phyloP scores from a whole-genome alignment of 2,797 vertebrate genomes.

The Catostomus latipinnis region DNA sequence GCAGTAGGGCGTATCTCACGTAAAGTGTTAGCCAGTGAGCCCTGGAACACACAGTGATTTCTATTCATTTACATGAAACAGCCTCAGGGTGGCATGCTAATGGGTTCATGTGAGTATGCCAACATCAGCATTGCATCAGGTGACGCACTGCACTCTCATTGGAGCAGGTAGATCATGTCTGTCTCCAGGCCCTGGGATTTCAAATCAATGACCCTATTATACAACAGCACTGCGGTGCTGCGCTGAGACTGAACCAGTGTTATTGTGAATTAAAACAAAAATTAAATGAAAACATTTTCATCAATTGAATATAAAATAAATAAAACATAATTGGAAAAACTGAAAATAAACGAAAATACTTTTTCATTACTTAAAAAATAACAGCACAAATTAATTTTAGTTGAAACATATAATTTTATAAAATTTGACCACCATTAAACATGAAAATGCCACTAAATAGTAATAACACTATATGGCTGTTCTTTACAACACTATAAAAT shows the following conservation, averaged over 20 bases:
- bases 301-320: too few relatives aligned
- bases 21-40: slow-evolving; percentile 86
- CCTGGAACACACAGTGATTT: slow-evolving; percentile 72
- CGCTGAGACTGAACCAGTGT: background rate
- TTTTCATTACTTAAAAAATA: too few relatives aligned
- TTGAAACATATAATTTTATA: too few relatives aligned
- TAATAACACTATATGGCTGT: too few relatives aligned
- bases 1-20: slow-evolving; percentile 88
- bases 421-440: too few relatives aligned
- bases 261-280: too few relatives aligned
- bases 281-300: too few relatives aligned
- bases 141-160: background rate
- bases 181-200: background rate
- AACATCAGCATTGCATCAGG: slow-evolving; percentile 6
- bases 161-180: slow-evolving; percentile 4
- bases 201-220: background rate
- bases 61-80: slow-evolving; percentile 5
- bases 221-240: background rate
- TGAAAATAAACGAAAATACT: too few relatives aligned
- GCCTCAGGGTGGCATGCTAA: background rate
- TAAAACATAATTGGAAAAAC: too few relatives aligned
- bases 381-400: too few relatives aligned
- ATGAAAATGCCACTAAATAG: too few relatives aligned
- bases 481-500: too few relatives aligned
- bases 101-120: background rate